Evolutionary conservation across 2,888 invertebrate genomes (phyloP).

Genomic region (Steinernema carpocapsae): DNA sequence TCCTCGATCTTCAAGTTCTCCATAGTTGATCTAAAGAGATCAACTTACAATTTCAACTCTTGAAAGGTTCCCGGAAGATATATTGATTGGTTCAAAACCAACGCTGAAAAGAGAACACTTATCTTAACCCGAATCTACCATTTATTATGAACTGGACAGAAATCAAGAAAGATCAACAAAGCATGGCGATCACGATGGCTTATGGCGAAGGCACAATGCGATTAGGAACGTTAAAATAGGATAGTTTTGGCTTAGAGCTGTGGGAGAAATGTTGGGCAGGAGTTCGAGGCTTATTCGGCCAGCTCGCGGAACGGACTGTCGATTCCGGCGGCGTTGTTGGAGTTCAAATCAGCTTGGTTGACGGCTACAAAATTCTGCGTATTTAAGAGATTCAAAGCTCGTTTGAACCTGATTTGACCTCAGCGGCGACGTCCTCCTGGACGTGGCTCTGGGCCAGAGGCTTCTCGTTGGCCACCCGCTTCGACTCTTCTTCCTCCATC

Average conservation of each 20-base stretch:
- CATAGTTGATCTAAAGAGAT: too few relatives aligned
- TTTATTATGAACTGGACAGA: neutral
- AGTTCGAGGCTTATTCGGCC: neutral
- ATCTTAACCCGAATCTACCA: neutral
- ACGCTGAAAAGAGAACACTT: neutral
- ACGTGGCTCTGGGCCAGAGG: conserved; percentile 14
- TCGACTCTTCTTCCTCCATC: conserved; percentile 14
- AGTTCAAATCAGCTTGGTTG: neutral
- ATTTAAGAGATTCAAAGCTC: neutral
- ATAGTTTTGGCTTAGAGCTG: too few relatives aligned
- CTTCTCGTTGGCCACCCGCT: conserved; percentile 4
- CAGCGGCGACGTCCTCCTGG: neutral
- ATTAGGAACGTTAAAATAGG: neutral
- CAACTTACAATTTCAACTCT: too few relatives aligned
- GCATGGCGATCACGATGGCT: neutral
- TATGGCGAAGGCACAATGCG: neutral
- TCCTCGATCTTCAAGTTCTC: too few relatives aligned
- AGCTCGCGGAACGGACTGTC: neutral
- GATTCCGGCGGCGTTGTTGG: neutral
- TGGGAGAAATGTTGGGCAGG: neutral
- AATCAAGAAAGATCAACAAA: neutral
- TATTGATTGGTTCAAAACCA: too few relatives aligned
- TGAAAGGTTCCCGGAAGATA: too few relatives aligned
- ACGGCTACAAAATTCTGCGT: neutral
- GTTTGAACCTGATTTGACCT: too few relatives aligned